Evolutionary conservation across 2,113 vertebrate species (phyloP), one percentile per base, ranked within the genome.

Genomic region (Notothenia coriiceps): DNA sequence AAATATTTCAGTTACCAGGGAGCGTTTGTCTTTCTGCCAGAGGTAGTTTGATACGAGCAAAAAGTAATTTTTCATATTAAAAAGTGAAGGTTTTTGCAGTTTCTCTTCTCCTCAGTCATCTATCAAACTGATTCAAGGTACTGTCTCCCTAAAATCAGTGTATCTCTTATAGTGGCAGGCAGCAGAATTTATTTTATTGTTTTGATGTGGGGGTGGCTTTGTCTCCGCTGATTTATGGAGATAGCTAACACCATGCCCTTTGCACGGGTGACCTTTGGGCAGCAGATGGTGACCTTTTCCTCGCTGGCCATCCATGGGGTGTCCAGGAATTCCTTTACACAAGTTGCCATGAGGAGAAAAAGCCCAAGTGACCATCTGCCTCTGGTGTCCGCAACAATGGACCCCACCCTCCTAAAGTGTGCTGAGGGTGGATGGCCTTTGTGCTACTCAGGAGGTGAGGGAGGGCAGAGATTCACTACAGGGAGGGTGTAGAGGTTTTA

Each of bases 201-300:
- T 14, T 43, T 1, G 49, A 61, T 50, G 64, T 46, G 63, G 63
- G 51, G 25, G 54, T 57, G 44, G 29, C 17, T 49, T 8, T 11
- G 57, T 44, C 2, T 10, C 51, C 44, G 0, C 57, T 70, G 69
- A 63, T 72, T 69, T 40, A 63, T 86, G 47, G 62, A 85, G 80
- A 83, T 15, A n/a, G 33, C 40, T 20, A 47, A 55, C 44, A 63
- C 68, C 47, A 1, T 43, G 59, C 17, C 77, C 78, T 88, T 85
- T 83, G 72, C 61, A 59, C 73, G 17, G 50, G 50, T 85, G 83
- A 93, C 92, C 93, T 88, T 86, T 90, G 62, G 72, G 75, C 70
- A 49, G 86, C 93, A 94, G 93, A 91, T 94, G 92, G 92, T 89
- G 88, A 92, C 86, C 93, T 86, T 71, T 73, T 74, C 70, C 83